Percentiles rank a stretch among this genome's conserved stretches.
Evolutionary conservation across 2,113 vertebrate species (phyloP).

Genomic region (Oriolus oriolus): DNA sequence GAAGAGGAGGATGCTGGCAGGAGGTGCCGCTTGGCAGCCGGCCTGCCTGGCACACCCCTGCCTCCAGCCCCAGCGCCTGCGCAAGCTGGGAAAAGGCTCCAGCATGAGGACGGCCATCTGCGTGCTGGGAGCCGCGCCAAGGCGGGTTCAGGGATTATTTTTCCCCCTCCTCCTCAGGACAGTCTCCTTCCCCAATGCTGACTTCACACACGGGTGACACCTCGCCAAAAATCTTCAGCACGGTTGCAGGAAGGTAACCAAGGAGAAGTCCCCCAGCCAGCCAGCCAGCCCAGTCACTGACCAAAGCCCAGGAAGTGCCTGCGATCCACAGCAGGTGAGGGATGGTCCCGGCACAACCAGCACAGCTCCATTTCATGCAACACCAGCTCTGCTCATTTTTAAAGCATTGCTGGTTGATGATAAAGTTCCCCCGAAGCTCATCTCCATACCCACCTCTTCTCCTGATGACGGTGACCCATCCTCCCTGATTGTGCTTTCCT

Average conservation of each 20-base stretch:
- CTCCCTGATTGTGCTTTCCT: neutral
- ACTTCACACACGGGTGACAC: neutral
- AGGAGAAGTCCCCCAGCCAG: neutral
- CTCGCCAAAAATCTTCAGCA: neutral
- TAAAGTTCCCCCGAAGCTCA: neutral
- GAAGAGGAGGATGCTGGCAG: slow-evolving; percentile 21
- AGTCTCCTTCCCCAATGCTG: slow-evolving; percentile 4
- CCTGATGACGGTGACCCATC: slow-evolving; percentile 11
- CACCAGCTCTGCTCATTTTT: neutral
- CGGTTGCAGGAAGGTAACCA: neutral
- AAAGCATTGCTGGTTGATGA: neutral
- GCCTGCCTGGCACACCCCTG: slow-evolving; percentile 15
- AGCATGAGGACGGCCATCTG: slow-evolving; percentile 28
- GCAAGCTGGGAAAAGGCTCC: slow-evolving; percentile 26
- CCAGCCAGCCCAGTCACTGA: neutral
- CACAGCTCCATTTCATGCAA: neutral
- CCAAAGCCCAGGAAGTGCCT: neutral
- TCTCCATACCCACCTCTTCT: slow-evolving; percentile 6
- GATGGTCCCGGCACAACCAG: neutral
- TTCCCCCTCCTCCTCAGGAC: neutral
- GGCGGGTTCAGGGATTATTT: neutral
- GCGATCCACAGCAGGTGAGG: neutral
- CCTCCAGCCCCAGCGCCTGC: neutral
- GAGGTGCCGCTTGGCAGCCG: neutral
- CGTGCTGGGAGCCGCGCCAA: neutral